Evolutionary conservation across 2,888 invertebrate genomes (phyloP).

Genomic region (Melangyna quadrimaculata): DNA sequence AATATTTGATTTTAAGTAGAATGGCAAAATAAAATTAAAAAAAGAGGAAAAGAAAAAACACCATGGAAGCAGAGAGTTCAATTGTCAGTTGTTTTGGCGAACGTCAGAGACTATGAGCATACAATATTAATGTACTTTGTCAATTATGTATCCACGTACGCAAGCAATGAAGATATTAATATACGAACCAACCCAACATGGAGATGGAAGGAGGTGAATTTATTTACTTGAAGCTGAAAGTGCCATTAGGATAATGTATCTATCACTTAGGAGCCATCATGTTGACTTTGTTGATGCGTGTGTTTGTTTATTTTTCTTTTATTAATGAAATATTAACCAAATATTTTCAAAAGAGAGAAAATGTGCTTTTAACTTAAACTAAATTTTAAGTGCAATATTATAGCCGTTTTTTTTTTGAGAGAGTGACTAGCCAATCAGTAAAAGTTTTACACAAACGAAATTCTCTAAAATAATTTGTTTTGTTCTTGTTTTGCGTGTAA

Average conservation of each 20-base stretch:
- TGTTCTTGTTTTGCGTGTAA: too few species aligned
- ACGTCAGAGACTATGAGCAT: constrained; percentile 8
- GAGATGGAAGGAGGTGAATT: not conserved
- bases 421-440: too few species aligned
- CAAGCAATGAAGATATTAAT: not conserved
- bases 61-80: constrained; percentile 11
- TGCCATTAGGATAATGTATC: constrained; percentile 20
- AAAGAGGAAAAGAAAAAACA: not conserved
- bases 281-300: not conserved
- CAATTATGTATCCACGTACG: constrained; percentile 23
- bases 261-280: constrained; percentile 10
- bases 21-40: constrained; percentile 26
- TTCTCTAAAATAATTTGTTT: too few species aligned
- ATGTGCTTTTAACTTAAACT: too few species aligned
- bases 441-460: too few species aligned
- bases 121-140: constrained; percentile 16
- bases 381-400: too few species aligned
- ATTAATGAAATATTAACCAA: not conserved
- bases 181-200: not conserved
- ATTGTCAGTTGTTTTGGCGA: constrained; percentile 37
- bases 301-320: constrained; percentile 3
- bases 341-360: not conserved
- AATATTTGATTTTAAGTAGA: constrained; percentile 54
- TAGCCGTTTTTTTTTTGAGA: too few species aligned
- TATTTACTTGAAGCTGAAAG: not conserved